Base-by-base conservation (phyloP, 2,888 invertebrate species). In the Drosophila picticornis region DNA sequence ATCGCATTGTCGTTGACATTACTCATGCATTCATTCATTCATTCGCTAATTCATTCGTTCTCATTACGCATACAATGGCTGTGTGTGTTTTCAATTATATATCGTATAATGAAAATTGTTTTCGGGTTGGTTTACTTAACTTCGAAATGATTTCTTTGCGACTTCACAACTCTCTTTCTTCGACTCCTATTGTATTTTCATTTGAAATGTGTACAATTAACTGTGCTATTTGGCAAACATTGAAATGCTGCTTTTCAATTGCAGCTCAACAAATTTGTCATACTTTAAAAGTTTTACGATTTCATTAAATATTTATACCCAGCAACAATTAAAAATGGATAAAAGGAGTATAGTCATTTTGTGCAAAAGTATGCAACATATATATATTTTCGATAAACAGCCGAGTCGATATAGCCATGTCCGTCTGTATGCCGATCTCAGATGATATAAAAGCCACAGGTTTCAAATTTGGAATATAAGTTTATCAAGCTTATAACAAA, bases 11-110 rank as follows among this genome's bases (percentile, higher is more conserved):
- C 1, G 7, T 73, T 52, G 58, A 25, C 59, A 69, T 69, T 69
- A 48, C 40, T 70, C 68, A 69, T 69, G 48, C 58, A 66, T 69
- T 58, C 58, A 53, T 38, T 19, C 59, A 40, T 40, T 13, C 46
- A 46, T 9, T 46, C 46, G 9, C 9, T 46, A 7, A 25, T 46
- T 25, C 46, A 61, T 57, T 62, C 56, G 57, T 31, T 22, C 60
- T 58, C 71, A 59, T 77, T 67, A 60, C 72, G 58, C 72, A 77
- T 52, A 52, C 48, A 67, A 67, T 67, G 27, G 67, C 38, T 32
- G 32, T 32, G 67, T 55, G n/a, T 36, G 38, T n/a, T 38, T 11
- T 38, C 19, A 19, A n/a, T 32, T 36, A 29, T 22, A 9, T 13
- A 27, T 19, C 13, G 32, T 59, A 16, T 51, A 51, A 22, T 36